A percentile compares a stretch with the other conserved stretches of the same genome.
These are phyloP conservation scores for Pycnomerus fuliginosus DNA, from an alignment of 2,888 invertebrate genomes.

Conservation along the genomic window DNA sequence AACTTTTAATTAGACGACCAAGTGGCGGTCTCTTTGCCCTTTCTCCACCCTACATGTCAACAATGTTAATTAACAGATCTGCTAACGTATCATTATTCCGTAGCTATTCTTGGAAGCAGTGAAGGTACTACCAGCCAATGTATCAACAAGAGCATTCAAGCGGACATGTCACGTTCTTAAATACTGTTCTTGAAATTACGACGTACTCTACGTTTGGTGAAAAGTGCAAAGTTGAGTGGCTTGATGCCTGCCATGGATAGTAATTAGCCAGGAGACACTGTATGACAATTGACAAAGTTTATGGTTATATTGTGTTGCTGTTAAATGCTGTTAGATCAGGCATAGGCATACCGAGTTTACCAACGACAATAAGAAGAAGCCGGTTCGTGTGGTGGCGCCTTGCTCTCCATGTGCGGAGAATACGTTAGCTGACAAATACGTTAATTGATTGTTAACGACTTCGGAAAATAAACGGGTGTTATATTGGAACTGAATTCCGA, in stretches of 20 bases:
- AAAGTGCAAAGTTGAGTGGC: no score
- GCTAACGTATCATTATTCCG: no score
- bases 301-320: slow-evolving; percentile 10
- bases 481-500: slow-evolving; percentile 23
- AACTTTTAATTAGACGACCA: slow-evolving; percentile 6
- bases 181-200: slow-evolving; percentile 4
- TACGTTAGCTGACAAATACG: slow-evolving; percentile 29
- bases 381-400: slow-evolving; percentile 33
- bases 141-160: no score
- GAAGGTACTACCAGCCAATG: no score
- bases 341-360: slow-evolving; percentile 10
- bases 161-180: slow-evolving; percentile 3
- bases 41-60: no score
- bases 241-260: slow-evolving; percentile 4
- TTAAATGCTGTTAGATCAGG: slow-evolving; percentile 6
- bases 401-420: slow-evolving; percentile 31
- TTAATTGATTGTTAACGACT: slow-evolving; percentile 41
- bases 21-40: no score
- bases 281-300: slow-evolving; percentile 5
- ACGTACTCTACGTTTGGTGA: no score
- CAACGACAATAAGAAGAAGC: slow-evolving; percentile 8
- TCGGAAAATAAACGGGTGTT: slow-evolving; percentile 25
- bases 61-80: no score
- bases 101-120: no score
- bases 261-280: slow-evolving; percentile 8